Evolutionary conservation across 2,797 vertebrate species (phyloP), one percentile per base, ranked within the genome.

Genomic region (Manis pentadactyla): DNA sequence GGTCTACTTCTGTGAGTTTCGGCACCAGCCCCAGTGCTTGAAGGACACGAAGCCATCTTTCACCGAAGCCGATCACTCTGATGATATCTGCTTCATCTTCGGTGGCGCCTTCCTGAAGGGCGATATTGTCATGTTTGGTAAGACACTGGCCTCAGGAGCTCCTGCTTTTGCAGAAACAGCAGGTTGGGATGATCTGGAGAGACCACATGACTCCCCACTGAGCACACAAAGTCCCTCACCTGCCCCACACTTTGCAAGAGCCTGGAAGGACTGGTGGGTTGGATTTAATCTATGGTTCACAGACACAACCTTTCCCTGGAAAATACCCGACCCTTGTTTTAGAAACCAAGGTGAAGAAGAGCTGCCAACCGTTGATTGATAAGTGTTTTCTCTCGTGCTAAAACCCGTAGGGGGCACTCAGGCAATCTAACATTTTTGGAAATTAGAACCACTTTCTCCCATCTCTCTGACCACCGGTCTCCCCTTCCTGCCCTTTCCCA

Each of bases 1-100:
- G 1, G 99, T 99, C 49, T 99, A 99, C 97, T 96, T 99, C 96
- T 99, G 99, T 19, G 99, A 99, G 97, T 99, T 99, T 97, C 98
- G 98, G 12, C 99, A 99, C 77, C 96, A 97, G 0, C 97, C 99
- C 2, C 98, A 97, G 51, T 75, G 98, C 10, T 81, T 94, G 18
- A 88, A 97, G 63, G 78, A 96, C 31, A 82, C 37, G 34, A 98
- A 98, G n/a, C 99, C 99, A 7, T 97, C 97, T 82, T 99, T 99
- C 81, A 99, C 99, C 77, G 99, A 99, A 98, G 99, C 99, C 0
- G 99, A 99, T 93, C 99, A 99, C 25, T 88, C 75, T 0, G 99
- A 99, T 68, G 99, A 99, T 7, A 78, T 99, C 2, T 94, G 97
- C 64, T 99, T 99, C 97, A 98, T 99, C 97, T 99, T 99, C 53